phyloP scores from a whole-genome alignment of 2,888 invertebrate species.

The Itoplectis maculator region DNA sequence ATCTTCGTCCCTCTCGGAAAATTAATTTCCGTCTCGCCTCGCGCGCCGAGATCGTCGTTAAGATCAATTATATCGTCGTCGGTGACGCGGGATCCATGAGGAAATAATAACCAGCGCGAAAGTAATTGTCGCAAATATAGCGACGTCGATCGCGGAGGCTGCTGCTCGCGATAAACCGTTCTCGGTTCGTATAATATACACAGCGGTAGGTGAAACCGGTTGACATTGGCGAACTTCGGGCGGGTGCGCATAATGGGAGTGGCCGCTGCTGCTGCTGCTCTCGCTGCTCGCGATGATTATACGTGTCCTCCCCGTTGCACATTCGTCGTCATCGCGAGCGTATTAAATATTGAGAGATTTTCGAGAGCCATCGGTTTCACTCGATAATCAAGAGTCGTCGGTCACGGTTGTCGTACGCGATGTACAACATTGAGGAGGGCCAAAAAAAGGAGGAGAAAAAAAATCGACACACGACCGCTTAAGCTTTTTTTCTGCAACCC shows the following conservation, averaged over 20 bases:
- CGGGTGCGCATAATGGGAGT: constrained; percentile 61
- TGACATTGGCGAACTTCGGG: constrained; percentile 62
- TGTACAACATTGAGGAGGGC: background rate
- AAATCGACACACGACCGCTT: background rate
- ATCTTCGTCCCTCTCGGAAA: background rate
- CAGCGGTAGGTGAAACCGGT: constrained; percentile 65
- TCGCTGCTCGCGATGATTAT: constrained; percentile 17
- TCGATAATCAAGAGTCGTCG: constrained; percentile 57
- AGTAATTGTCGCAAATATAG: constrained; percentile 56
- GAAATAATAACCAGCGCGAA: constrained; percentile 30
- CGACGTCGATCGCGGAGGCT: constrained; percentile 46
- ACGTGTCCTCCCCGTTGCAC: background rate
- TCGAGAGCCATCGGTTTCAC: constrained; percentile 33
- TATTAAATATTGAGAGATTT: constrained; percentile 44
- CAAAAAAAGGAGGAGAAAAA: background rate
- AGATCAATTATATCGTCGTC: background rate
- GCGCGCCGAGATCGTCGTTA: constrained; percentile 8
- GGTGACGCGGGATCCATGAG: constrained; percentile 18
- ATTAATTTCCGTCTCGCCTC: background rate
- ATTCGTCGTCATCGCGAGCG: constrained; percentile 8
- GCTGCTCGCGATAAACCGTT: constrained; percentile 43
- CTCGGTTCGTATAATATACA: too few relatives aligned
- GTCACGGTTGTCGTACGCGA: constrained; percentile 25
- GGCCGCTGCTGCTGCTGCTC: constrained; percentile 24
- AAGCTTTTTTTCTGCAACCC: constrained; percentile 6